Conservation (phyloP, 2,113 vertebrate species). For the Strix aluco region DNA sequence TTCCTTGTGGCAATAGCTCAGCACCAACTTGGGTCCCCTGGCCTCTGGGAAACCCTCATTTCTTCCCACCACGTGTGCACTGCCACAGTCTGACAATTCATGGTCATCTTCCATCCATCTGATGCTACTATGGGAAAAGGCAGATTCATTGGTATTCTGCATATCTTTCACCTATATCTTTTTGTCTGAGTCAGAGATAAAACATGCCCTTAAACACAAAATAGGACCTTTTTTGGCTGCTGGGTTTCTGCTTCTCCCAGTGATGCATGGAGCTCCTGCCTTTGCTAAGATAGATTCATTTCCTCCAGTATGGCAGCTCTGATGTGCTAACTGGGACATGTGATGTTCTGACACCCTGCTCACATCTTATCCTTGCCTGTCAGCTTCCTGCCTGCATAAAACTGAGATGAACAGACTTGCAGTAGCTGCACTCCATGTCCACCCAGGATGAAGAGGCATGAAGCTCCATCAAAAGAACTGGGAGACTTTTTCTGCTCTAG, state of each 20-base stretch:
- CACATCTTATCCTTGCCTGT: background rate
- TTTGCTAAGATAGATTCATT: background rate
- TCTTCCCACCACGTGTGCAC: background rate
- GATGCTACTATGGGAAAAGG: background rate
- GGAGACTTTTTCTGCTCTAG: background rate
- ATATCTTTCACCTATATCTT: background rate
- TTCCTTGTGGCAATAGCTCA: background rate
- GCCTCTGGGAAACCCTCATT: background rate
- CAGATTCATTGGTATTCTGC: background rate
- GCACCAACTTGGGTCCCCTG: accelerated
- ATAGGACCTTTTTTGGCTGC: background rate
- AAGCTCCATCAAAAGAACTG: background rate
- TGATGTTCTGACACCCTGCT: background rate
- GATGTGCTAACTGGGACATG: background rate
- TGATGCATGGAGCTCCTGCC: background rate
- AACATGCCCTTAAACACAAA: background rate
- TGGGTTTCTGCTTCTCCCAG: background rate
- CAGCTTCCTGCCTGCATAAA: background rate
- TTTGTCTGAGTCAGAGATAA: background rate
- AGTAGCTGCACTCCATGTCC: too few species aligned
- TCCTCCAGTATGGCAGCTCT: background rate
- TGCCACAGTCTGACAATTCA: background rate
- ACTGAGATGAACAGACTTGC: background rate
- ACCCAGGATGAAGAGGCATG: background rate
- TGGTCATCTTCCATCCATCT: background rate